Evolutionary conservation across 2,888 invertebrate species (phyloP).

Genomic region (Scaptomyza flava): DNA sequence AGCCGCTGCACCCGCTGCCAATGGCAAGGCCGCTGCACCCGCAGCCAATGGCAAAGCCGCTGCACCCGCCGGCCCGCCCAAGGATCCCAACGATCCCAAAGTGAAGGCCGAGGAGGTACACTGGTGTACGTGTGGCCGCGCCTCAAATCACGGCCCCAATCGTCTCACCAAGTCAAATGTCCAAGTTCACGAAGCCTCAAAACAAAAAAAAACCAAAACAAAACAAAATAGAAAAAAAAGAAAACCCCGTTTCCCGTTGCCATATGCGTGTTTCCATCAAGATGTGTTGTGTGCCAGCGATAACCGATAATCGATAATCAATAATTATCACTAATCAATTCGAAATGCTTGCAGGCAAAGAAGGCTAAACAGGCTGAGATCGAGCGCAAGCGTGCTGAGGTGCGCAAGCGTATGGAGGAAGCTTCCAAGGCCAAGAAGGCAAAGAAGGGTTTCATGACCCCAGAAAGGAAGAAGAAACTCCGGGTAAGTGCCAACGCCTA

Average conservation of each 20-base stretch:
- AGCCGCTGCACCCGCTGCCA: conserved; percentile 66
- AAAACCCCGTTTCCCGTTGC: conserved; percentile 4
- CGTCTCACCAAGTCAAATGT: conserved; percentile 45
- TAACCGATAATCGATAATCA: conserved; percentile 6
- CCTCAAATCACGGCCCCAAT: conserved; percentile 36
- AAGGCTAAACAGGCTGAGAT: conserved; percentile 99
- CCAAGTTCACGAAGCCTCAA: conserved; percentile 28
- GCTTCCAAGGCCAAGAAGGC: conserved; percentile 99
- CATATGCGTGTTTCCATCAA: conserved; percentile 54
- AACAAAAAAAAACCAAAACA: too few relatives aligned
- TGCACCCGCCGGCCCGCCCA: conserved; percentile 79
- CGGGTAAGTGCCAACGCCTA: conserved; percentile 89
- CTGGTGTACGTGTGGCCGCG: conserved; percentile 72
- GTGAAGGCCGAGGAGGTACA: conserved; percentile 82
- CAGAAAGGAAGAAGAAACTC: conserved; percentile 99
- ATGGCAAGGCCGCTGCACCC: conserved; percentile 57
- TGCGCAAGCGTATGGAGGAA: conserved; percentile 99
- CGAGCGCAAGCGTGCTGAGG: conserved; percentile 99
- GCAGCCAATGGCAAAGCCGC: conserved; percentile 64
- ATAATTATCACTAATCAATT: conserved; percentile 19
- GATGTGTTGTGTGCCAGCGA: conserved; percentile 25
- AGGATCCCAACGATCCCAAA: conserved; percentile 82
- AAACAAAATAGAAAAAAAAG: background rate
- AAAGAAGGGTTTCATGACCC: conserved; percentile 99
- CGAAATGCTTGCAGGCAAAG: conserved; percentile 89